Evolutionary conservation across 2,797 vertebrate species (phyloP).

Genomic region (Buceros bicornis): DNA sequence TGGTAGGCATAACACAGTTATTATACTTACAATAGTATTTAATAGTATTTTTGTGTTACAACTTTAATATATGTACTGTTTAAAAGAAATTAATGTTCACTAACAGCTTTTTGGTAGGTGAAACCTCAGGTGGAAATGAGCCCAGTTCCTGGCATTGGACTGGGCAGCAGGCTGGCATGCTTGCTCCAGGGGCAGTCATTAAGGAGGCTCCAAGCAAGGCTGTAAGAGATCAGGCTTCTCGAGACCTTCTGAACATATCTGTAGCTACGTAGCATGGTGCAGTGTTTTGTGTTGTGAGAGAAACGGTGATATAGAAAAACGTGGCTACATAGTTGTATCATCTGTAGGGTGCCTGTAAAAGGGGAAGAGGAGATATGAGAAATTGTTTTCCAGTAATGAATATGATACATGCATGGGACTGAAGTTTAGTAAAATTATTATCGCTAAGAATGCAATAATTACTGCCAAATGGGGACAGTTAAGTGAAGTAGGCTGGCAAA

Average conservation of each 20-base stretch:
- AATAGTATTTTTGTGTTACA: neutral
- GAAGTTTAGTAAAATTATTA: neutral
- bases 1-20: neutral
- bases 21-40: accelerated
- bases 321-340: accelerated
- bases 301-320: neutral
- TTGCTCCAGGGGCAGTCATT: accelerated
- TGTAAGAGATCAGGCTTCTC: neutral
- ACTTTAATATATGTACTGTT: neutral
- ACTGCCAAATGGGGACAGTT: neutral
- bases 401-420: neutral
- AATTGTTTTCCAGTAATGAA: neutral
- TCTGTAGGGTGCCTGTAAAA: neutral
- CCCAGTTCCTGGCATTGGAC: neutral
- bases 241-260: neutral
- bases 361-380: neutral
- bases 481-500: neutral
- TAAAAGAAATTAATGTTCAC: neutral
- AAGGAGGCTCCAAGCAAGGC: neutral
- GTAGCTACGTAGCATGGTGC: neutral
- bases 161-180: neutral
- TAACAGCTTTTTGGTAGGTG: neutral
- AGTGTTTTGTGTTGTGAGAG: neutral
- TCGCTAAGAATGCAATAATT: neutral
- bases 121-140: neutral